Conservation (phyloP, 2,113 vertebrate genomes). For the Gobio gobio region DNA sequence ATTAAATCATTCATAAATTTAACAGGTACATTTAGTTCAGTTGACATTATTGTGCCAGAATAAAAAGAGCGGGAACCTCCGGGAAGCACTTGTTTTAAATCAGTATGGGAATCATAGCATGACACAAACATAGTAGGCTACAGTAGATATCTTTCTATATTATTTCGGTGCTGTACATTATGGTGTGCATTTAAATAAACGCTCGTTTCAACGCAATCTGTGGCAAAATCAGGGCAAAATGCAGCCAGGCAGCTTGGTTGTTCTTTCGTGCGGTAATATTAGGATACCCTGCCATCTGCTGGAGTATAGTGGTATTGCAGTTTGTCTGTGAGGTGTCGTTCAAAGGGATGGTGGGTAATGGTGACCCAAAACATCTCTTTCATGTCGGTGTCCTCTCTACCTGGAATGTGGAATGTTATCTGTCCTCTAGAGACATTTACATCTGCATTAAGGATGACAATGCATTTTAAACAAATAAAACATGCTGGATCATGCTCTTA, state of each 20-base stretch:
- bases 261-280: not conserved
- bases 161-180: not conserved
- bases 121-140: not conserved
- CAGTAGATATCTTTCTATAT: not conserved
- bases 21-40: not conserved
- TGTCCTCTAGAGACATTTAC: not conserved
- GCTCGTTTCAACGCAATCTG: no score
- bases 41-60: not conserved
- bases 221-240: no score
- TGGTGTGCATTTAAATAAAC: not conserved
- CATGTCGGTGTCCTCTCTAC: no score
- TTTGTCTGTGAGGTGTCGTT: not conserved
- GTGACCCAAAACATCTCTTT: not conserved
- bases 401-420: not conserved
- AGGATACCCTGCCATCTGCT: constrained; percentile 26
- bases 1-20: not conserved
- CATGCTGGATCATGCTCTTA: not conserved
- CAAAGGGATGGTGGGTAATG: not conserved
- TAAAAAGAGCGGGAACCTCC: not conserved
- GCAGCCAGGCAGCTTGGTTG: not conserved
- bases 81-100: not conserved
- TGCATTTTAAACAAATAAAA: not conserved
- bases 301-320: not conserved
- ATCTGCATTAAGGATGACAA: not conserved
- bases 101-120: not conserved